Conservation (phyloP, 2,113 vertebrate genomes). For the Jaculus jaculus region DNA sequence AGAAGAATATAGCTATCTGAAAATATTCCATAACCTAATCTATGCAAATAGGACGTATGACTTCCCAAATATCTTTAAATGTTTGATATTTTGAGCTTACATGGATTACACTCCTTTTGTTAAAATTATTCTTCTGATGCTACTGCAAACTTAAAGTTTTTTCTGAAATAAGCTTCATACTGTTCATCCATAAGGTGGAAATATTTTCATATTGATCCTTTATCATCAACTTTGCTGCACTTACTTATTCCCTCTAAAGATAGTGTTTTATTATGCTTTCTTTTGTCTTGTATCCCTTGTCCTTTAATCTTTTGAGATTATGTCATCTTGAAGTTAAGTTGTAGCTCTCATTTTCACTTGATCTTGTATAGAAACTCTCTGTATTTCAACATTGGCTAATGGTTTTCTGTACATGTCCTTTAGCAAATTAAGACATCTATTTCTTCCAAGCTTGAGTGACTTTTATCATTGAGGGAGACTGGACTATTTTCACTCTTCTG, state of each 20-base stretch:
- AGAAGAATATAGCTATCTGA: neutral
- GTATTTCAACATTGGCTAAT: neutral
- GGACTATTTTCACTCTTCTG: neutral
- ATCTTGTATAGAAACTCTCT: neutral
- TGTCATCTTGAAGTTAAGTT: neutral
- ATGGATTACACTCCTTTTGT: neutral
- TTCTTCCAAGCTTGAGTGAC: neutral
- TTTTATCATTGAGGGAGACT: neutral
- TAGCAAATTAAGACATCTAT: neutral
- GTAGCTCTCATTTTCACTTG: neutral
- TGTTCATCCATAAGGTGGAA: neutral
- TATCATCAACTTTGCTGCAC: neutral
- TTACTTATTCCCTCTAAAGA: neutral
- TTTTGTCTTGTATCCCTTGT: neutral
- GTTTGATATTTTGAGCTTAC: neutral
- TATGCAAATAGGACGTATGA: neutral
- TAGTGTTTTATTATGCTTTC: neutral
- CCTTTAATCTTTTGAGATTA: neutral
- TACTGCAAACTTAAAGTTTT: neutral
- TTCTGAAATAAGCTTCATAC: constrained; percentile 6
- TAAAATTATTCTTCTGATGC: neutral
- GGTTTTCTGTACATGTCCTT: neutral
- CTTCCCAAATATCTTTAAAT: neutral
- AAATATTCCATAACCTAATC: neutral
- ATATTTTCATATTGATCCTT: neutral